Evolutionary conservation across 2,888 invertebrate genomes (phyloP).

Genomic region (Lepidocyrtinus sp.): DNA sequence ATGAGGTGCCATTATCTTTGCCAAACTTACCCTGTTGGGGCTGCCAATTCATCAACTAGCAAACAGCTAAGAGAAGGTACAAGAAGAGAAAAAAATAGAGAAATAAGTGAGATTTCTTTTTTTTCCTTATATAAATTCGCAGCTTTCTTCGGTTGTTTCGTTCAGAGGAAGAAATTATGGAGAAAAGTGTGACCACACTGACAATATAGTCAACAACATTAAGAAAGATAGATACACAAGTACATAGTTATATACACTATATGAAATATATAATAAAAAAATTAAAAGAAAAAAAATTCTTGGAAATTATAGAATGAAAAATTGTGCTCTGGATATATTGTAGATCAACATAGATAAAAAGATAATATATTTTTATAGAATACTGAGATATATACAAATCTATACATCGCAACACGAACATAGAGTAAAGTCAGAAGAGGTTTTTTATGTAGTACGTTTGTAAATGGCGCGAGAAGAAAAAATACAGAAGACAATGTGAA

Average conservation of each 20-base stretch:
- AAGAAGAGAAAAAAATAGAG: slow-evolving; percentile 72
- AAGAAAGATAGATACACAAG: slow-evolving; percentile 41
- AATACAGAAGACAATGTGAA: background rate
- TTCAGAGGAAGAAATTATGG: no score
- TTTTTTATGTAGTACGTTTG: background rate
- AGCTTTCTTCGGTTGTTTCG: slow-evolving; percentile 1
- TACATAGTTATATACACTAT: slow-evolving; percentile 17
- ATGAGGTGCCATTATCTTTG: slow-evolving; percentile 53
- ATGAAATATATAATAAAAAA: slow-evolving; percentile 15
- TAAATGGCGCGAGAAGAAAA: background rate
- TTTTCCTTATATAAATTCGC: slow-evolving; percentile 53
- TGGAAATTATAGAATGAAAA: slow-evolving; percentile 17
- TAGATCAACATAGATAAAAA: background rate
- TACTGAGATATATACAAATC: background rate
- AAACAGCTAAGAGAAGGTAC: slow-evolving; percentile 80
- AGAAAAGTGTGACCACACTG: slow-evolving; percentile 54
- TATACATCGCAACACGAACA: background rate
- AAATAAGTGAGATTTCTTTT: slow-evolving; percentile 70
- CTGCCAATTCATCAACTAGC: slow-evolving; percentile 79
- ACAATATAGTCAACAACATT: slow-evolving; percentile 55
- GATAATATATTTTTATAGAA: slow-evolving; percentile 7
- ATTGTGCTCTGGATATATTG: slow-evolving; percentile 31
- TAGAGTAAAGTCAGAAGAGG: background rate
- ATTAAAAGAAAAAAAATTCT: slow-evolving; percentile 1
- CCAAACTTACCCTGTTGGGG: slow-evolving; percentile 78